Conservation (phyloP, 2,888 invertebrate species). For the Balanococcus diminutus region DNA sequence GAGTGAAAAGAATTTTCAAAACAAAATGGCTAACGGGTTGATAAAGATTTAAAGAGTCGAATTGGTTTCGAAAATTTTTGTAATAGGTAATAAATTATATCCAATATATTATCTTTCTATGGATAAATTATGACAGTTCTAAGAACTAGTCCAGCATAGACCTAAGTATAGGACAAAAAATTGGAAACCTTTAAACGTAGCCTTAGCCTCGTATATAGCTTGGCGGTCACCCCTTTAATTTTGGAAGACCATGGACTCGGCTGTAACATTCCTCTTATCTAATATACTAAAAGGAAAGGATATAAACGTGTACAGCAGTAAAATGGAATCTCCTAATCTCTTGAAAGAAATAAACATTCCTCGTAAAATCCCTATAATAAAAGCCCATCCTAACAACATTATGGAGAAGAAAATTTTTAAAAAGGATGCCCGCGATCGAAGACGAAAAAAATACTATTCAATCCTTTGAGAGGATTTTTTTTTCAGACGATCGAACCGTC, state of each 20-base stretch:
- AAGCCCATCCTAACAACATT: conserved; percentile 26
- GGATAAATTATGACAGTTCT: conserved; percentile 17
- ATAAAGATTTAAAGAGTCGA: conserved; percentile 3
- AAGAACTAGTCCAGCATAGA: not conserved
- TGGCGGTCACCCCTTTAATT: not conserved
- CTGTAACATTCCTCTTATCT: conserved; percentile 40
- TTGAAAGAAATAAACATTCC: conserved; percentile 41
- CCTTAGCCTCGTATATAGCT: too few species aligned
- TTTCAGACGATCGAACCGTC: not conserved
- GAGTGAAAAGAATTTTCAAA: not conserved
- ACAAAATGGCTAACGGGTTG: not conserved
- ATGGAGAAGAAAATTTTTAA: not conserved
- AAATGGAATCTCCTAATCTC: conserved; percentile 48
- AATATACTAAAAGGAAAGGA: conserved; percentile 50
- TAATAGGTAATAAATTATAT: not conserved
- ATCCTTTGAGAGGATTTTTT: conserved; percentile 21
- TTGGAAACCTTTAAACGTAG: too few species aligned
- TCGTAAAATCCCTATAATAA: conserved; percentile 43
- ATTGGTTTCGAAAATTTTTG: not conserved
- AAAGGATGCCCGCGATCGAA: not conserved
- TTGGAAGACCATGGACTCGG: not conserved
- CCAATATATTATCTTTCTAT: not conserved
- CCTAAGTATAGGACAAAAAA: not conserved
- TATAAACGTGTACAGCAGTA: conserved; percentile 37
- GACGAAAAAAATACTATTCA: not conserved